These are phyloP conservation scores for Climacteris rufus DNA, from an alignment of 2,113 vertebrate species.

Conservation along the genomic window DNA sequence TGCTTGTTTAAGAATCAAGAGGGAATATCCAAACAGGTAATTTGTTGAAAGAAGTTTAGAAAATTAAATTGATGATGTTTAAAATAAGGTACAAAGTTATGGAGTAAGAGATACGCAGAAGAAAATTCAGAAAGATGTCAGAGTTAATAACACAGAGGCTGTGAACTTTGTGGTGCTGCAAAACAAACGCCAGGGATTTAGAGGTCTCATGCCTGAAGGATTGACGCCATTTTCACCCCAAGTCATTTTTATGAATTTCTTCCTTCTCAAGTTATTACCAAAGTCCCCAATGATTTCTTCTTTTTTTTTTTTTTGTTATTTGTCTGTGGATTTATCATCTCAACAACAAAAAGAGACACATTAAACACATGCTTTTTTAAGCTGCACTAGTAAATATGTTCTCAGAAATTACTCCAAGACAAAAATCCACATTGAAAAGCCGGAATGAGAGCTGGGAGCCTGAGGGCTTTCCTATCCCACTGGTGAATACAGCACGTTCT, in stretches of 20 bases:
- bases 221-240: background rate
- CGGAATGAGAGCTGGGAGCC: background rate
- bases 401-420: background rate
- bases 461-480: slow-evolving; percentile 14
- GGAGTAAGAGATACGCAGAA: background rate
- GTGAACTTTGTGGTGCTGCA: background rate
- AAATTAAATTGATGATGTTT: background rate
- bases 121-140: background rate
- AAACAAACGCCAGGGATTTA: background rate
- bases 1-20: background rate
- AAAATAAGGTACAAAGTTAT: background rate
- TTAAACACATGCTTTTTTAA: background rate
- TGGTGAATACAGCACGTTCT: slow-evolving; percentile 7
- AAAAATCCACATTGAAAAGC: background rate
- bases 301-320: background rate
- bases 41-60: background rate
- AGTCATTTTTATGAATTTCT: slow-evolving; percentile 11
- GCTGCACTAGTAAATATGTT: background rate
- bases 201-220: background rate
- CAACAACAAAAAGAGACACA: background rate
- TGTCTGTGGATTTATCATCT: background rate
- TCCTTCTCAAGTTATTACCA: slow-evolving; percentile 7
- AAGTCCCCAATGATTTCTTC: background rate
- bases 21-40: background rate
- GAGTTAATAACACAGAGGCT: background rate